Conservation (phyloP, 2,888 invertebrate species). For the Trissonchulus latispiculum region DNA sequence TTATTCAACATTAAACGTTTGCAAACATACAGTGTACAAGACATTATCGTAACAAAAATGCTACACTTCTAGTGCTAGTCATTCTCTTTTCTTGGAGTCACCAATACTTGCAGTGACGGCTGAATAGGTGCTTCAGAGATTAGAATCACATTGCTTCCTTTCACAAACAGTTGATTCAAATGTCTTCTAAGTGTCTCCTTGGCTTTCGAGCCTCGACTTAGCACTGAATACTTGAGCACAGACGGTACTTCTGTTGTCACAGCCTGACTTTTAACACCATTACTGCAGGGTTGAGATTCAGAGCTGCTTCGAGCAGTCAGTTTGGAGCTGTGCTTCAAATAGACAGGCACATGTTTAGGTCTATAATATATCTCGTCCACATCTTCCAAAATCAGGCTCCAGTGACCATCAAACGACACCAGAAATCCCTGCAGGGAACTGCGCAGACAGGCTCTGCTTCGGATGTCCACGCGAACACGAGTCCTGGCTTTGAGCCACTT, state of each 20-base stretch:
- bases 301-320: too few species aligned
- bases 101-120: too few species aligned
- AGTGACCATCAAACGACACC: constrained; percentile 81
- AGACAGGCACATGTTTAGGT: constrained; percentile 16
- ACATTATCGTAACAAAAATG: too few species aligned
- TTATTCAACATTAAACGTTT: too few species aligned
- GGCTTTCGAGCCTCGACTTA: not conserved
- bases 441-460: constrained; percentile 33
- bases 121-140: too few species aligned
- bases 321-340: not conserved
- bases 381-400: constrained; percentile 59
- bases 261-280: not conserved
- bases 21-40: too few species aligned
- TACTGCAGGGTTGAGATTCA: not conserved
- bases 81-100: too few species aligned
- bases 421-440: constrained; percentile 55
- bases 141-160: not conserved
- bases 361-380: constrained; percentile 29
- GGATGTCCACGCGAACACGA: constrained; percentile 21
- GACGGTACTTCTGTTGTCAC: not conserved
- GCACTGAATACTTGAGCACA: not conserved
- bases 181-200: not conserved
- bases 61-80: too few species aligned
- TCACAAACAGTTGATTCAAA: constrained; percentile 5
- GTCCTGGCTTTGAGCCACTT: not conserved